Evolutionary conservation across 1,140 invertebrate genomes (phyloP).

Genomic region (Physella acuta): DNA sequence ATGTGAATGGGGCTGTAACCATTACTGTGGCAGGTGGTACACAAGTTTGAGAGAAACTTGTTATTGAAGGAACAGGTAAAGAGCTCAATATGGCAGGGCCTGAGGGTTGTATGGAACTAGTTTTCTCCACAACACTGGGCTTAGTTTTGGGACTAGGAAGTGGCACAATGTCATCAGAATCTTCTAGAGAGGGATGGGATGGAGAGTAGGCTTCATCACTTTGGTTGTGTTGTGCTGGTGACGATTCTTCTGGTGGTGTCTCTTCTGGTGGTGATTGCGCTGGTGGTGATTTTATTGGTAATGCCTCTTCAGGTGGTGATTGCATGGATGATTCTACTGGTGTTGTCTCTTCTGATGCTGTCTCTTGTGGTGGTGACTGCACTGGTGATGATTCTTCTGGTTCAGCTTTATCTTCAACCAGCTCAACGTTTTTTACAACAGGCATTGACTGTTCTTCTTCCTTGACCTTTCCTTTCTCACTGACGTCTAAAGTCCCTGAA

Average conservation of each 20-base stretch:
- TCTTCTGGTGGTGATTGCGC: background rate
- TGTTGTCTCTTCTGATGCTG: background rate
- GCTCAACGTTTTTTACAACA: background rate
- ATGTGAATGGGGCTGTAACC: no score
- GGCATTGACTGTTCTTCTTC: background rate
- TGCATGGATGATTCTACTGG: background rate
- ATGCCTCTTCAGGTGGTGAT: background rate
- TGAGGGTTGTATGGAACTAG: no score
- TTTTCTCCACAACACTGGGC: no score
- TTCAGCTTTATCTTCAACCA: background rate
- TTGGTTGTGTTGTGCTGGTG: background rate
- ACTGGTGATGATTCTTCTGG: background rate
- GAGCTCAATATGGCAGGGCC: no score
- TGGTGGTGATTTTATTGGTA: background rate
- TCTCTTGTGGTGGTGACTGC: background rate
- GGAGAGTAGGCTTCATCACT: slow-evolving; percentile 20
- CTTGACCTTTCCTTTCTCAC: background rate
- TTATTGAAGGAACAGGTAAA: no score
- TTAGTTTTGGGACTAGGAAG: background rate
- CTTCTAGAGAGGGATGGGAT: slow-evolving; percentile 20
- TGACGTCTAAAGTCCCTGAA: background rate
- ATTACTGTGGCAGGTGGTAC: no score
- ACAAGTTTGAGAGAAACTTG: no score
- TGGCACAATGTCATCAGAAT: slow-evolving; percentile 12
- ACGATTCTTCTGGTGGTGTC: background rate